These are phyloP conservation scores for Agrotis ipsilon DNA, from an alignment of 2,888 invertebrate species.

Conservation along the genomic window DNA sequence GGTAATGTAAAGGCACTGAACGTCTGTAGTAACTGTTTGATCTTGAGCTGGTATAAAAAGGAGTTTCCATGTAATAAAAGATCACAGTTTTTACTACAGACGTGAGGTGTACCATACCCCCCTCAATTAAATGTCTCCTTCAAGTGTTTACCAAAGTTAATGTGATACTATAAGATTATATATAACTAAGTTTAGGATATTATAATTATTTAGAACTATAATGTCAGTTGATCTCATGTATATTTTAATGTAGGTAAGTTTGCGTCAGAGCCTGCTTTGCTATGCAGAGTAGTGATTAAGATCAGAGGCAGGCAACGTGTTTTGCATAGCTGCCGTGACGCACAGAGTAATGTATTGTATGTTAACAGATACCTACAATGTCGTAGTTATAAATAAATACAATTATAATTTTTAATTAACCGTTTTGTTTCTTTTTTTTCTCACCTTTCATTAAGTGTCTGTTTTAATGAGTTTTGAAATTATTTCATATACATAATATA, in stretches of 20 bases:
- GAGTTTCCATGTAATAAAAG: background rate
- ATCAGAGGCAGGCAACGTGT: conserved; percentile 28
- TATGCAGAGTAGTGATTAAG: conserved; percentile 18
- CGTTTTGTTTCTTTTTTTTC: conserved; percentile 22
- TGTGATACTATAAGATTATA: conserved; percentile 75
- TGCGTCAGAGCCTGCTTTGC: conserved; percentile 37
- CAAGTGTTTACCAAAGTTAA: conserved; percentile 76
- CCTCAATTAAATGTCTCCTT: conserved; percentile 20
- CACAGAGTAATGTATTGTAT: conserved; percentile 51
- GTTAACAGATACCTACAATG: conserved; percentile 41
- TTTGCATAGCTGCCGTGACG: conserved; percentile 47
- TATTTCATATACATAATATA: background rate
- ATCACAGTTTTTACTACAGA: background rate
- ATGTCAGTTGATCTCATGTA: conserved; percentile 77
- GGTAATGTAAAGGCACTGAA: background rate
- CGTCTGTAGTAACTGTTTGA: background rate
- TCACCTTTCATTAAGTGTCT: background rate
- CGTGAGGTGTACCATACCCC: background rate
- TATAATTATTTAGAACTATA: conserved; percentile 58
- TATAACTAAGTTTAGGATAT: conserved; percentile 58
- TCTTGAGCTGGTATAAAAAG: background rate
- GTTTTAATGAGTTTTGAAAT: conserved; percentile 17
- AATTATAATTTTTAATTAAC: conserved; percentile 31
- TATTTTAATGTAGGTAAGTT: conserved; percentile 31
- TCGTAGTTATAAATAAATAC: conserved; percentile 48